Conservation (phyloP, 2,797 vertebrate species). For the Lindbergichthys nudifrons region DNA sequence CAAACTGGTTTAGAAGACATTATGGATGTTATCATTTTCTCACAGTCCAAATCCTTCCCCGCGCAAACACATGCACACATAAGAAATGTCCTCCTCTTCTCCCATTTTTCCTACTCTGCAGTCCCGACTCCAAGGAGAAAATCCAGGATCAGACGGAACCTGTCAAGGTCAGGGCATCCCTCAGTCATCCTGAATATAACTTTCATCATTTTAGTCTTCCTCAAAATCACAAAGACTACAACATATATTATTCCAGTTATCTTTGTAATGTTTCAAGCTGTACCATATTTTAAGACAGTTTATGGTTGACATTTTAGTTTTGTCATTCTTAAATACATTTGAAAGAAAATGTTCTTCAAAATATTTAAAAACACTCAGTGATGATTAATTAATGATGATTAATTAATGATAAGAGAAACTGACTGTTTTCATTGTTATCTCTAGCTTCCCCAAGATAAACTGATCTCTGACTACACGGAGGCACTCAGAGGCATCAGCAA, state of each 20-base stretch:
- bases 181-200: background rate
- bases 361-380: background rate
- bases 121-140: slow-evolving; percentile 65
- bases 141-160: slow-evolving; percentile 34
- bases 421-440: slow-evolving; percentile 25
- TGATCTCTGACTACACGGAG: slow-evolving; percentile 82
- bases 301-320: background rate
- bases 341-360: background rate
- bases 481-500: slow-evolving; percentile 79
- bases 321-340: background rate
- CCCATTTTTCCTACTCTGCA: slow-evolving; percentile 77
- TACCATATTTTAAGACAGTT: background rate
- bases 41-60: slow-evolving; percentile 9
- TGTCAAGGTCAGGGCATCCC: slow-evolving; percentile 32
- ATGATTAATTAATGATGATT: background rate
- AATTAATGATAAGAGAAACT: background rate
- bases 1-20: slow-evolving; percentile 3
- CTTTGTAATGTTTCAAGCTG: background rate
- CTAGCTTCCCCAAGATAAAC: slow-evolving; percentile 76
- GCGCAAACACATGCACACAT: background rate
- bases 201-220: slow-evolving; percentile 2
- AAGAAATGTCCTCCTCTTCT: slow-evolving; percentile 31
- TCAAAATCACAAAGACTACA: background rate
- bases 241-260: background rate
- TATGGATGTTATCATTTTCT: slow-evolving; percentile 21